Percentiles rank a stretch among this genome's conserved stretches.
These are phyloP conservation scores for Takifugu flavidus DNA, from an alignment of 2,113 vertebrate species.

Conservation along the genomic window DNA sequence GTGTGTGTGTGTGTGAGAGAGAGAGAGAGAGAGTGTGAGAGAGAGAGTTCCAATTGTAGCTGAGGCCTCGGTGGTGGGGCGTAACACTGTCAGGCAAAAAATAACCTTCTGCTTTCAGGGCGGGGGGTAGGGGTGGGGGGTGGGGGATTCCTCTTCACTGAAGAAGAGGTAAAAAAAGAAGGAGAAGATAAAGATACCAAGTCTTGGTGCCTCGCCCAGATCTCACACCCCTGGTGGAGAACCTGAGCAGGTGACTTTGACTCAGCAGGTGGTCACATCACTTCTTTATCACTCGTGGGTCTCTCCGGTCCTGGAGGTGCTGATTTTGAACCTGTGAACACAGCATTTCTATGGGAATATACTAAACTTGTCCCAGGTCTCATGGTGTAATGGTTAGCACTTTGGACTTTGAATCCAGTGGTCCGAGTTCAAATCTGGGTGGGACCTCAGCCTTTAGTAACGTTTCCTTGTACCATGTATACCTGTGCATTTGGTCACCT, in stretches of 20 bases:
- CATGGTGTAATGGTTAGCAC: not conserved
- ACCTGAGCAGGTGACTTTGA: no score
- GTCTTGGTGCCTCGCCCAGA: no score
- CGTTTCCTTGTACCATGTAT: no score
- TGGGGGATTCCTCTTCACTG: not conserved
- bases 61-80: conserved; percentile 7
- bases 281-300: no score
- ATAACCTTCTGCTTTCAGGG: conserved; percentile 34
- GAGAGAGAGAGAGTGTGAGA: conserved; percentile 5
- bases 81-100: conserved; percentile 42
- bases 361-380: no score
- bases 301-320: no score
- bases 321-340: no score
- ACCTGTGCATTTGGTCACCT: no score
- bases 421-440: not conserved
- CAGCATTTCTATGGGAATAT: no score
- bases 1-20: not conserved
- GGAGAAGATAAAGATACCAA: not conserved
- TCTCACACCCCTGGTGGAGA: no score
- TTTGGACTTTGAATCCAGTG: conserved; percentile 35
- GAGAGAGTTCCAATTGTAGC: conserved; percentile 37
- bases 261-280: no score
- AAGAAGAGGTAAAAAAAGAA: not conserved
- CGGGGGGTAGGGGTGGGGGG: not conserved
- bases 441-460: not conserved